These are phyloP conservation scores for Oligia latruncula DNA, from an alignment of 2,888 invertebrate genomes.

Conservation along the genomic window DNA sequence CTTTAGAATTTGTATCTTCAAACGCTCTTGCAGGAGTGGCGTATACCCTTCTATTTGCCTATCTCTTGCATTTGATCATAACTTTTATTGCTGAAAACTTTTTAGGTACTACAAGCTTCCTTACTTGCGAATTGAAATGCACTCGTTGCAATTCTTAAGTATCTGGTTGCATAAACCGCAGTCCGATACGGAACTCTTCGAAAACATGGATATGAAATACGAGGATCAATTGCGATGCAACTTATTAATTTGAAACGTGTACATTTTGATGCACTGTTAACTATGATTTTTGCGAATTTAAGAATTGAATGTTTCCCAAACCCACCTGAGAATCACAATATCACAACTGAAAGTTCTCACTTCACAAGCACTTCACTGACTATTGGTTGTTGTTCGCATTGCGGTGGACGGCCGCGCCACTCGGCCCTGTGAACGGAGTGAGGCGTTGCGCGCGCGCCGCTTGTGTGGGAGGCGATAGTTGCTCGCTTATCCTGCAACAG, in stretches of 20 bases:
- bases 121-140: slow-evolving; percentile 15
- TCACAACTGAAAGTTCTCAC: slow-evolving; percentile 69
- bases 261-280: slow-evolving; percentile 5
- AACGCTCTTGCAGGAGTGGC: slow-evolving; percentile 52
- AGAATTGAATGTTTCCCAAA: slow-evolving; percentile 52
- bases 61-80: slow-evolving; percentile 2
- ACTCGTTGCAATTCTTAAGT: slow-evolving; percentile 22
- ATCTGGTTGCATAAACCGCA: slow-evolving; percentile 37
- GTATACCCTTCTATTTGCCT: slow-evolving; percentile 50
- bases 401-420: slow-evolving; percentile 79
- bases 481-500: slow-evolving; percentile 81
- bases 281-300: slow-evolving; percentile 10
- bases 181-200: slow-evolving; percentile 30
- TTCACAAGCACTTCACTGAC: slow-evolving; percentile 74
- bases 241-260: slow-evolving; percentile 36
- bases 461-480: slow-evolving; percentile 75
- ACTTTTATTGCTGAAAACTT: neutral
- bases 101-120: neutral
- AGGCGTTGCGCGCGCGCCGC: slow-evolving; percentile 81
- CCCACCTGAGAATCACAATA: slow-evolving; percentile 77
- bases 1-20: neutral
- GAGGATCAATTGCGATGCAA: slow-evolving; percentile 62
- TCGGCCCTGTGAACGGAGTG: slow-evolving; percentile 80
- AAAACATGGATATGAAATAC: slow-evolving; percentile 52
- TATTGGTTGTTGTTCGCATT: slow-evolving; percentile 74